Evolutionary conservation across 2,113 vertebrate genomes (phyloP).

Genomic region (Poeciliopsis turrubarensis): DNA sequence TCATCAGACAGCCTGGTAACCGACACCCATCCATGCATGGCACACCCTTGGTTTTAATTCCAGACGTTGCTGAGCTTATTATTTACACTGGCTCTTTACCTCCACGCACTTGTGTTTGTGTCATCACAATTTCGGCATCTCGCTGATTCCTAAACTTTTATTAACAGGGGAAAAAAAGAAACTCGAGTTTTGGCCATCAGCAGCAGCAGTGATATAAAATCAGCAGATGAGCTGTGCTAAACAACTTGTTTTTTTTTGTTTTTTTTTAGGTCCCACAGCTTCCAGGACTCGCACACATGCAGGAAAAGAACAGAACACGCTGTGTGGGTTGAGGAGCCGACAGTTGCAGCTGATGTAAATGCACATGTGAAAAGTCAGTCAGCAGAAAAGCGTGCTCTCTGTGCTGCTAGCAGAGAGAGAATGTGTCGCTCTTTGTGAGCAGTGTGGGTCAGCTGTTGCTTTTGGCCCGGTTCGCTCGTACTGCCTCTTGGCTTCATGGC

Average conservation of each 20-base stretch:
- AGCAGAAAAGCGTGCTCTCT: slow-evolving; percentile 12
- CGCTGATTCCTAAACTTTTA: slow-evolving; percentile 53
- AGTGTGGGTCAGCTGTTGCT: slow-evolving; percentile 65
- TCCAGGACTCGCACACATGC: slow-evolving; percentile 1
- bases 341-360: slow-evolving; percentile 40
- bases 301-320: slow-evolving; percentile 13
- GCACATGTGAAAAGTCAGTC: slow-evolving; percentile 27
- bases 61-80: slow-evolving; percentile 12
- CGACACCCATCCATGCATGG: slow-evolving; percentile 29
- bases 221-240: slow-evolving; percentile 25
- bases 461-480: slow-evolving; percentile 47
- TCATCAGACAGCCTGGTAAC: slow-evolving; percentile 28
- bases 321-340: slow-evolving; percentile 12
- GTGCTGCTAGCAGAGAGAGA: slow-evolving; percentile 3
- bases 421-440: slow-evolving; percentile 48
- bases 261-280: slow-evolving; percentile 32
- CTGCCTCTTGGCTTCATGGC: slow-evolving; percentile 44
- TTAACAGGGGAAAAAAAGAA: slow-evolving; percentile 26
- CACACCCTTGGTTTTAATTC: slow-evolving; percentile 28
- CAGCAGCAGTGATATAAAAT: slow-evolving; percentile 60
- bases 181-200: slow-evolving; percentile 11
- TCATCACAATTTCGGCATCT: not conserved
- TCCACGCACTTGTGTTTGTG: not conserved
- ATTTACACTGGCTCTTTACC: not conserved
- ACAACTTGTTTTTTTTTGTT: slow-evolving; percentile 45